Base-by-base conservation (phyloP, 1,140 invertebrate species). In the Agraylea sexmaculata region DNA sequence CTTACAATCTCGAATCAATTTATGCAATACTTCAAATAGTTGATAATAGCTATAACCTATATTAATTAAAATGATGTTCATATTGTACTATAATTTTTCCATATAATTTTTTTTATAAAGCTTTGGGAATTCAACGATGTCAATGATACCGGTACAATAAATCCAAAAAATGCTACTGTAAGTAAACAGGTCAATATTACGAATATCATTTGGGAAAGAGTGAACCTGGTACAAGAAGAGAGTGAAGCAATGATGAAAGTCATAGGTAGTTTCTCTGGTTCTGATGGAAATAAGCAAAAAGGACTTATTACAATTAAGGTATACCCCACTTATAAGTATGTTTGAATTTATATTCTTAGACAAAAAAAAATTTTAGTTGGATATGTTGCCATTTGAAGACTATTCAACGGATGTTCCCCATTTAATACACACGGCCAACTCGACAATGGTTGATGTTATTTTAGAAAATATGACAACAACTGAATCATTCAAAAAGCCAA, bases 351-450 rank as follows among this genome's bases (percentile, higher is more conserved):
- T 8, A 32, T 32, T 10, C 13, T 32, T 32, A 6, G n/a, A 25
- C 12, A 25, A 12, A 7, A 12, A 7, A 37, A 23, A 35, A 29
- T 55, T 55, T 35, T 57, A 75, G 73, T 41, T 75, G 16, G 68
- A 60, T 42, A 59, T 68, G 16, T 66, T 70, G 31, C 68, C 70
- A n/a, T 66, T 53, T 30, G 53, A 57, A 6, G 68, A 69, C 42
- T 71, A 71, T 43, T 63, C 67, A 7, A 47, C 55, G 10, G 55
- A 64, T 2, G 55, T 74, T 11, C 79, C 79, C 1, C 72, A 73
- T 37, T 59, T 81, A 37, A 61, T 74, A 28, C 76, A 79, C 55
- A 72, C 72, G 0, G 67, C 71, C 11, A 78, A 80, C 56, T 69
- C 70, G 0, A 71, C 73, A 0, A 69, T 74, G 37, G 51, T 80